Evolutionary conservation across 2,888 invertebrate genomes (phyloP).

Genomic region (Elmis aenea): DNA sequence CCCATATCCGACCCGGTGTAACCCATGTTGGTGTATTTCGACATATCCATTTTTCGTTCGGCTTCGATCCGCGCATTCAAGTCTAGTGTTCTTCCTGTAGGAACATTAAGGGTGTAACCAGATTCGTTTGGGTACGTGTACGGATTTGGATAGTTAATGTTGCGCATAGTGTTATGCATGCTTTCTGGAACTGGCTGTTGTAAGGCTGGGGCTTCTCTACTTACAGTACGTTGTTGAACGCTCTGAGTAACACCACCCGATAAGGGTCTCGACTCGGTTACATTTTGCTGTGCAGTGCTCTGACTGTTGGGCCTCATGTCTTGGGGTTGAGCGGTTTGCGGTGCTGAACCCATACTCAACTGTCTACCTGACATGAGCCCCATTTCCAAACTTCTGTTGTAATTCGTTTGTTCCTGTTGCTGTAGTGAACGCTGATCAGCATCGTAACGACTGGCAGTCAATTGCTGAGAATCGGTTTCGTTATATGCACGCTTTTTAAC

Average conservation of each 20-base stretch:
- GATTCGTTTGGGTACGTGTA: constrained; percentile 29
- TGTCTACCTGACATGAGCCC: constrained; percentile 20
- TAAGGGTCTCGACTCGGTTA: constrained; percentile 35
- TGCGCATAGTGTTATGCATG: constrained; percentile 38
- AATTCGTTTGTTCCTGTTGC: constrained; percentile 19
- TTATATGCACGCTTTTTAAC: constrained; percentile 61
- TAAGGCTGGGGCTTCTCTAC: neutral
- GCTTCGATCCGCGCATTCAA: constrained; percentile 22
- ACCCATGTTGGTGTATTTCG: constrained; percentile 44
- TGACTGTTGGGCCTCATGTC: constrained; percentile 15
- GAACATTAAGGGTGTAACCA: constrained; percentile 36
- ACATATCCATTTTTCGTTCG: constrained; percentile 38
- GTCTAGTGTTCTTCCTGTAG: constrained; percentile 26
- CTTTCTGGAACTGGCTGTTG: constrained; percentile 3
- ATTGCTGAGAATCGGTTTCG: constrained; percentile 40
- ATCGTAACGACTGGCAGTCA: constrained; percentile 9
- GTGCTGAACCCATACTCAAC: constrained; percentile 8
- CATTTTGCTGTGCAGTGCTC: constrained; percentile 36
- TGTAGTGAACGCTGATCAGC: constrained; percentile 17
- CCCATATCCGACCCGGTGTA: constrained; percentile 39
- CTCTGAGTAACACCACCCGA: constrained; percentile 1
- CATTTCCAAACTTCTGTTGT: constrained; percentile 22
- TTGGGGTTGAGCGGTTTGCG: constrained; percentile 9
- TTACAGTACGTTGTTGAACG: constrained; percentile 1
- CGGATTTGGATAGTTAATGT: constrained; percentile 18